Evolutionary conservation across 2,797 vertebrate species (phyloP), one percentile per base, ranked within the genome.

Genomic region (Molossus molossus): DNA sequence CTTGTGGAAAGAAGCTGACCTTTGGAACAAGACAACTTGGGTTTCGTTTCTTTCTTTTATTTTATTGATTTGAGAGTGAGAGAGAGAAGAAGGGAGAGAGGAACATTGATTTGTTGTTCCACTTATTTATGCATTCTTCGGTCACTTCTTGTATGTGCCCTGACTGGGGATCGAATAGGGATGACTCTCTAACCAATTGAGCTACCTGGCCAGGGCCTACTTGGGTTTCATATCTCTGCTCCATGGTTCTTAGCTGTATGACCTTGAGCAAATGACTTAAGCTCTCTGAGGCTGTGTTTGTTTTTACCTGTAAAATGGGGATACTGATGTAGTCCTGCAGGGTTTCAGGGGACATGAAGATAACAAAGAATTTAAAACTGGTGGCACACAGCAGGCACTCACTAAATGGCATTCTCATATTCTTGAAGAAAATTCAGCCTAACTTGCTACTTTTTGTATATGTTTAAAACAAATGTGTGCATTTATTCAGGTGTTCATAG

Each of bases 401-500:
- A 20, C 53, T 48, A 75, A 33, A 4, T 23, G 64, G 57, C 25
- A 21, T 53, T 33, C 21, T 37, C n/a, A 45, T 0, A 18, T 55
- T 50, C 48, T 77, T 64, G 33, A 89, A 91, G 65, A 25, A 57
- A 62, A 37, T 53, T 25, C 83, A 40, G 58, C 67, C 84, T 58
- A 65, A 48, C 50, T 80, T 15, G 23, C n/a, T 58, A 27, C 23
- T n/a, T 67, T 67, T 55, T n/a, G 25, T 29, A 62, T 83, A 76
- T 94, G 83, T 70, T 87, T 93, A 84, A 92, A 85, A 25, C 1
- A 29, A 45, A 67, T 84, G 23, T 45, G 40, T 33, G 9, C 93
- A 33, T 91, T 94, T 75, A 86, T 75, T 95, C 92, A 85, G 77
- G 87, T 79, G 77, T 18, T 67, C 72, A n/a, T 9, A 79, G 57